Base-by-base conservation (phyloP, 2,113 vertebrate species). In the Anser cygnoides region DNA sequence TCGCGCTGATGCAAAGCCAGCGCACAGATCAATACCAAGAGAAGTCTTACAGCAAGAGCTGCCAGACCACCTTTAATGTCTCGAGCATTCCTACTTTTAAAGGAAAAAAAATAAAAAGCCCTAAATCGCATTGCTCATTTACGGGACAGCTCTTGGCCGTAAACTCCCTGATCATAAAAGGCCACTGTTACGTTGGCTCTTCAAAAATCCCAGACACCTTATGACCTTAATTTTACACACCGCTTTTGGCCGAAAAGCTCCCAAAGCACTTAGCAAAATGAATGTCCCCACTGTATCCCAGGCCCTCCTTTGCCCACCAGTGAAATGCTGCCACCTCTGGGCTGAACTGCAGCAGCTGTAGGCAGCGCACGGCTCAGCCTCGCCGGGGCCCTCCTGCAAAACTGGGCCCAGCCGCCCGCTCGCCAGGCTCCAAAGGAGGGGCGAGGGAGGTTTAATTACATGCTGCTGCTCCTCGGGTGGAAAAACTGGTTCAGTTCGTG, bases 321-420 rank as follows among this genome's bases (percentile, higher is more conserved):
- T 89, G 93, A 97, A 96, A 96, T 96, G 96, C 96, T 97, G 96
- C 95, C 96, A 94, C 84, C 96, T 96, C 96, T 7, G 90, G 96
- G 95, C 86, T 84, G 92, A 91, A 89, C 52, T 2, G 62, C 90
- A 23, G 70, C 35, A 87, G 59, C 75, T 23, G 66, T 39, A n/a
- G 39, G 22, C 55, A 6, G 25, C 18, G 31, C 76, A 22, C n/a
- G 15, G 41, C 72, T 58, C 8, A 10, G 14, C 35, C 17, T 23
- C 6, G 54, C 23, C 49, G 39, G 37, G 61, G 35, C 31, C 23
- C 16, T 14, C 71, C 62, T 7, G 29, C 65, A 13, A 12, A 11
- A 3, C 23, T 4, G 59, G 21, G 46, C 46, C 54, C 44, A 2
- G 61, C 3, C 26, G 2, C 63, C 57, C 59, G 44, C 13, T 35